Base-by-base conservation (phyloP, 2,888 invertebrate species). In the Timema podura region DNA sequence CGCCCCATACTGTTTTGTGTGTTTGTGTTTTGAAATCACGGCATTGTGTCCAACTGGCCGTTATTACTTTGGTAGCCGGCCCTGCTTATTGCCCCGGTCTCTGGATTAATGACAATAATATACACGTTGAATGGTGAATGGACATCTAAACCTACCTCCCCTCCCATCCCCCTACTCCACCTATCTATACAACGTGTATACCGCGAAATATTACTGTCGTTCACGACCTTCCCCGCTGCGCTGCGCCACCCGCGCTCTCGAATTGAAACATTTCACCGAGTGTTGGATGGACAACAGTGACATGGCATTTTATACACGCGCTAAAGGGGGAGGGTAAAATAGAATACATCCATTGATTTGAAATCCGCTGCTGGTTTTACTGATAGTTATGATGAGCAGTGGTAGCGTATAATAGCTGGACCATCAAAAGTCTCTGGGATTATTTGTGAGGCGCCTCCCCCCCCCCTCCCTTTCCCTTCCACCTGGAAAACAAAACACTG, bases 101-200 rank as follows among this genome's bases (percentile, higher is more conserved):
- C 46, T 67, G 73, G 73, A 73, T 73, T 73, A 73, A 73, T 73
- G 71, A 70, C 73, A 73, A 73, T 71, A 73, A 72, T 72, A 70
- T 70, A 70, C 70, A 68, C 68, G 69, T 64, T 57, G 65, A 65
- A 69, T 64, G 65, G 65, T 64, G 65, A 69, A 65, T 64, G 69
- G 69, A 69, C 69, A 69, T 69, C 69, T 69, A 65, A 65, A 66
- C n/a, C 44, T 16, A 59, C 59, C 59, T 44, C 13, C 59, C 59
- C 30, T 16, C 5, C 16, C 59, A 59, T 59, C 59, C 30, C 59
- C 44, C 59, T 59, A 44, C 30, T n/a, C n/a, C n/a, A 54, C 69
- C 70, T 70, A 70, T 70, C 70, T 70, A 67, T 70, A 70, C 70
- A 70, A 71, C n/a, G n/a, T 69, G 68, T 71, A 71, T 71, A 69